These are phyloP conservation scores for Hesperia comma DNA, from an alignment of 2,888 invertebrate species.

Conservation along the genomic window DNA sequence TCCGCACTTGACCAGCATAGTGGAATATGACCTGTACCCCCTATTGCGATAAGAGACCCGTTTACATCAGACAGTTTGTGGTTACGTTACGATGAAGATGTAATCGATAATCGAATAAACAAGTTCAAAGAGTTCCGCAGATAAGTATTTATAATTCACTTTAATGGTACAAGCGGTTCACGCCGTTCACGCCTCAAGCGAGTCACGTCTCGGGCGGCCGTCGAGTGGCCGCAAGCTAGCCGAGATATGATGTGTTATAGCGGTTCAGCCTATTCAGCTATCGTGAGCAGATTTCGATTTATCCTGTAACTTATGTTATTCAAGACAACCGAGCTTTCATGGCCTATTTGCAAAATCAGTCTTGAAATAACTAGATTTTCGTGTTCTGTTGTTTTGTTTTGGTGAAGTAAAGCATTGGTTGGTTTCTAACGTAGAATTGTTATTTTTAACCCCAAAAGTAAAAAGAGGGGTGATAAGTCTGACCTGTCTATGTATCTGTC, in stretches of 20 bases:
- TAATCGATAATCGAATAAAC: too few species aligned
- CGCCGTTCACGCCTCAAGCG: constrained; percentile 39
- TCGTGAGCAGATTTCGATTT: constrained; percentile 17
- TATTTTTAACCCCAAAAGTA: too few species aligned
- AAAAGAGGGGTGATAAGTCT: too few species aligned
- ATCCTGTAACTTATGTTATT: constrained; percentile 5
- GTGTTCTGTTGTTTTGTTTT: not conserved
- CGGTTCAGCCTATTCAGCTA: not conserved
- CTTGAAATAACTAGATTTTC: not conserved
- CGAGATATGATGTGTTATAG: constrained; percentile 52
- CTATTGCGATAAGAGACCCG: too few species aligned
- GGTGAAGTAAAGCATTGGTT: not conserved
- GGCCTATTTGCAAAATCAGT: not conserved
- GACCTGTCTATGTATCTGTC: too few species aligned
- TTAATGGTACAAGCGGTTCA: constrained; percentile 39
- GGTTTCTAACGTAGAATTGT: too few species aligned
- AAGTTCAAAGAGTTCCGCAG: not conserved
- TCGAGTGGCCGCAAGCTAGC: constrained; percentile 48
- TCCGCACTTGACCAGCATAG: too few species aligned
- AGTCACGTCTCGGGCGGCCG: constrained; percentile 57
- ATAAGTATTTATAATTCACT: constrained; percentile 30
- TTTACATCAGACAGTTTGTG: too few species aligned
- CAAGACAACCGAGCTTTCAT: not conserved
- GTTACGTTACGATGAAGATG: too few species aligned
- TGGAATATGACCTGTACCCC: too few species aligned